Percentiles rank a stretch among this genome's conserved stretches.
These are phyloP conservation scores for Nibea coibor DNA, from an alignment of 2,113 vertebrate genomes.

Conservation along the genomic window DNA sequence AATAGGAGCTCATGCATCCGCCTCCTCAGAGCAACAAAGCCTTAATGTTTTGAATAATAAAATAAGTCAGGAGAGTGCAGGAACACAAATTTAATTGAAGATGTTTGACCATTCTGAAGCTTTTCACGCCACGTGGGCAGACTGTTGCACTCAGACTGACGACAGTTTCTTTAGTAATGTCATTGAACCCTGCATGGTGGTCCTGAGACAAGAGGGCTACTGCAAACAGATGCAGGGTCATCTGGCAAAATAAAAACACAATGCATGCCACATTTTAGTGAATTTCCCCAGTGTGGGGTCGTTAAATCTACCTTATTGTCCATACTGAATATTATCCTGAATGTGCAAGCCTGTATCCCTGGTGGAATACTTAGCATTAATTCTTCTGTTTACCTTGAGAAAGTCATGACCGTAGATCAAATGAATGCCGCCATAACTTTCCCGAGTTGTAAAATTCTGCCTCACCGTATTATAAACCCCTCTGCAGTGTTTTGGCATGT, in stretches of 20 bases:
- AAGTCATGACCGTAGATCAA: constrained; percentile 29
- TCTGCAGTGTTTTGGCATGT: constrained; percentile 32
- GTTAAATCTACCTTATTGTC: no score
- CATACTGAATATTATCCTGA: background rate
- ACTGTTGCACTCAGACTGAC: background rate
- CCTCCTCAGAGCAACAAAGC: constrained; percentile 22
- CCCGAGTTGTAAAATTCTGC: constrained; percentile 6
- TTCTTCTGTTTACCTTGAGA: constrained; percentile 37
- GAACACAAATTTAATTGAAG: constrained; percentile 17
- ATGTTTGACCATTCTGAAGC: background rate
- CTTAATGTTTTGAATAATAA: constrained; percentile 46
- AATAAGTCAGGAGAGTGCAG: background rate
- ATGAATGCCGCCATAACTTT: constrained; percentile 7
- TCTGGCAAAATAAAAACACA: no score
- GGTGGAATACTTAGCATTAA: background rate
- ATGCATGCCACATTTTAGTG: background rate
- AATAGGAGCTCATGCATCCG: constrained; percentile 2
- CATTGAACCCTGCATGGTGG: background rate
- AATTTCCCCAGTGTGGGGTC: no score
- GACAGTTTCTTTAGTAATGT: background rate
- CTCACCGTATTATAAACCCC: background rate
- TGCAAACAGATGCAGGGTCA: background rate
- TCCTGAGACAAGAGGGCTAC: background rate
- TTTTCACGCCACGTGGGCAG: background rate
- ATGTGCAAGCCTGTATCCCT: background rate